These are phyloP conservation scores for Agrypnia vestita DNA, from an alignment of 1,140 invertebrate genomes.

Conservation along the genomic window DNA sequence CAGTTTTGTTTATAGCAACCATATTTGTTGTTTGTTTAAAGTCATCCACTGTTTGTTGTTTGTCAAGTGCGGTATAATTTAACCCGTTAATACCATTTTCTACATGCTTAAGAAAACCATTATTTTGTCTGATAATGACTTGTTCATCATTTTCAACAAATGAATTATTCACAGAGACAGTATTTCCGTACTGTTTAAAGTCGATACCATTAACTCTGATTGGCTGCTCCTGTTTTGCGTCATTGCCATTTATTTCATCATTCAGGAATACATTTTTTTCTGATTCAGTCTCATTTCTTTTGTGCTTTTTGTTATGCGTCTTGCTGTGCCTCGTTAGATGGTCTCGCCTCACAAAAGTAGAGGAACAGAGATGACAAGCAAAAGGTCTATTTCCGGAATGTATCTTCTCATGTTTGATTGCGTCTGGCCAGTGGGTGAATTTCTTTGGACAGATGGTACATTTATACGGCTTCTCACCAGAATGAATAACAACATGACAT, in stretches of 20 bases:
- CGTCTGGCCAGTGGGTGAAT: constrained; percentile 11
- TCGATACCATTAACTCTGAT: no score
- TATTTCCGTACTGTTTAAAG: no score
- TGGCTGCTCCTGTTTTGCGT: no score
- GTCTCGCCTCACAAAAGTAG: constrained; percentile 6
- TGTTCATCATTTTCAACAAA: no score
- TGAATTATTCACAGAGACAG: no score
- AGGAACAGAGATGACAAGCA: constrained; percentile 8
- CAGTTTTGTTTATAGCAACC: no score
- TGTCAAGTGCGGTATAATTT: no score
- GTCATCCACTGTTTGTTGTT: no score
- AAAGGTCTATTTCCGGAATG: constrained; percentile 23
- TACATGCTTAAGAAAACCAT: no score
- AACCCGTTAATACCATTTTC: no score
- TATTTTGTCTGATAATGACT: no score
- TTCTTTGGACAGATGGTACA: constrained; percentile 26
- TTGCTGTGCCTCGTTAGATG: constrained; percentile 32
- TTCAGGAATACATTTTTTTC: not conserved
- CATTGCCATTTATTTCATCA: not conserved
- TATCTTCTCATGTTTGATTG: constrained; percentile 27
- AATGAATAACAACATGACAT: constrained; percentile 11
- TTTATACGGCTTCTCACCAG: constrained; percentile 12
- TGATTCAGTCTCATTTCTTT: not conserved
- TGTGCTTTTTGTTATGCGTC: not conserved
- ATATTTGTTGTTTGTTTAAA: no score